Conservation (phyloP, 2,113 vertebrate species). For the Solea solea region DNA sequence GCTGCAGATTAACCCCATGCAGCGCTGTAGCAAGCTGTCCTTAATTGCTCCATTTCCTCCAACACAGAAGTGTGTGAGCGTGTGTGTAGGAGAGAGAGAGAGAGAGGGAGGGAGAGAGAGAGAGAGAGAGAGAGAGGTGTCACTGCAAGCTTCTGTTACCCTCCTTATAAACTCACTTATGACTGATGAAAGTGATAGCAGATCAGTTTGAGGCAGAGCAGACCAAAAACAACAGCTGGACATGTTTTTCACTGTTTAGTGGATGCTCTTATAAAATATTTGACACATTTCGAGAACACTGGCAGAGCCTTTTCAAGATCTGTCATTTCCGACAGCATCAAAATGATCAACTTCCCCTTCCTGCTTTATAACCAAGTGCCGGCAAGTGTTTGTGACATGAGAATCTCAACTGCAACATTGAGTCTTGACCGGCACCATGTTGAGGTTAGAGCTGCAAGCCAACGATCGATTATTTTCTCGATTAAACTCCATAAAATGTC, state of each 20-base stretch:
- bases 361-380: neutral
- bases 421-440: too few species aligned
- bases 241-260: slow-evolving; percentile 6
- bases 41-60: slow-evolving; percentile 86
- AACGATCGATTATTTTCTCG: too few species aligned
- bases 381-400: too few species aligned
- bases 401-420: too few species aligned
- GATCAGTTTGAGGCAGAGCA: slow-evolving; percentile 30
- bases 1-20: slow-evolving; percentile 84
- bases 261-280: slow-evolving; percentile 28
- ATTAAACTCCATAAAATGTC: too few species aligned
- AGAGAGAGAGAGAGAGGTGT: slow-evolving; percentile 41
- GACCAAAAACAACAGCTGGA: slow-evolving; percentile 18
- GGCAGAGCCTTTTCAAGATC: slow-evolving; percentile 31
- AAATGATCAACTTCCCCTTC: slow-evolving; percentile 27
- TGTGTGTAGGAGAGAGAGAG: slow-evolving; percentile 5
- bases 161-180: slow-evolving; percentile 48
- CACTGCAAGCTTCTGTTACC: slow-evolving; percentile 71
- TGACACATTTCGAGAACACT: slow-evolving; percentile 7
- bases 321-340: slow-evolving; percentile 26
- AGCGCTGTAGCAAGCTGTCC: slow-evolving; percentile 82
- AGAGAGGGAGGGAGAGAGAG: neutral
- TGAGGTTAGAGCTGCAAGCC: too few species aligned
- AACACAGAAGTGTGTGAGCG: slow-evolving; percentile 66
- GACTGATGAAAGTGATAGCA: slow-evolving; percentile 49